A percentile compares a stretch with the other conserved stretches of the same genome.
phyloP scores from a whole-genome alignment of 2,888 invertebrate genomes.

The Meloe dianella region DNA sequence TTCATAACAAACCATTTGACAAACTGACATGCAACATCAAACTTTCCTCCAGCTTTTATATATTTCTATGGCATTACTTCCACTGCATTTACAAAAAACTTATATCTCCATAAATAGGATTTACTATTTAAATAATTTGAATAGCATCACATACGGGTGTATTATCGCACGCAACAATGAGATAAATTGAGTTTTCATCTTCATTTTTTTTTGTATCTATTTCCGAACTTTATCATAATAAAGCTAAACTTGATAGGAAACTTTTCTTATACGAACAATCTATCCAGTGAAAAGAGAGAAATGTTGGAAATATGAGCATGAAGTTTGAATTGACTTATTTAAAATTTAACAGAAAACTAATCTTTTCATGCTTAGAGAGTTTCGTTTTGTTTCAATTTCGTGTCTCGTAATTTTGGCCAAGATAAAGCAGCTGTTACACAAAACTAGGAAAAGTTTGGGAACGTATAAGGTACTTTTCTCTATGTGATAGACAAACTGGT shows the following conservation, averaged over 20 bases:
- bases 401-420: neutral
- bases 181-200: neutral
- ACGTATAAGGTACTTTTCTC: neutral
- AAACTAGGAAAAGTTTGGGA: neutral
- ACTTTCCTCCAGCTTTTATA: neutral
- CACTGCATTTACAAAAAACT: neutral
- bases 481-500: neutral
- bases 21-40: neutral
- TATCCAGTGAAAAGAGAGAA: neutral
- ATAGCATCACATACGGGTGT: neutral
- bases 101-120: neutral
- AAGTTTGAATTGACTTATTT: conserved; percentile 4
- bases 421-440: neutral
- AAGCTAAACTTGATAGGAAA: neutral
- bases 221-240: neutral
- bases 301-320: neutral
- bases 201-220: neutral
- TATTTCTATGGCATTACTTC: neutral
- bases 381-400: conserved; percentile 6
- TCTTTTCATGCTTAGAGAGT: neutral
- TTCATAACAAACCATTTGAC: neutral
- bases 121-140: neutral
- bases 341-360: conserved; percentile 5
- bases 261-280: neutral
- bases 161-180: neutral